Evolutionary conservation across 1,140 invertebrate species (phyloP).

Genomic region (Antheraea pernyi): DNA sequence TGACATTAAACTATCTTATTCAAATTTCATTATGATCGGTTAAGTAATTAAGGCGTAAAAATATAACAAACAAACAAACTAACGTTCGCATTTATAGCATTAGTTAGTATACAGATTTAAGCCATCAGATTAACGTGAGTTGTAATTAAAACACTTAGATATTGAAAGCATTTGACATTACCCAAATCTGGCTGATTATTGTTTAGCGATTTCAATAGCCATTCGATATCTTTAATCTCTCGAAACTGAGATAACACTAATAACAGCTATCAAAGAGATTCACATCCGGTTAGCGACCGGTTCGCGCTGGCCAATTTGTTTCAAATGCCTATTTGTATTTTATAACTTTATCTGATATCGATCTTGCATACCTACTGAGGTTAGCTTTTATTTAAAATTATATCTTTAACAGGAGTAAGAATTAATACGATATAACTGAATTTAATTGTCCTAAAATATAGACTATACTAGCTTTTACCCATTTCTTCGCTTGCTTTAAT

Average conservation of each 20-base stretch:
- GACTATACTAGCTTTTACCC: too few species aligned
- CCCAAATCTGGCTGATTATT: not conserved
- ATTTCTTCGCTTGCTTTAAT: too few species aligned
- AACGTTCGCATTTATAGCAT: too few species aligned
- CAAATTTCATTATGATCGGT: too few species aligned
- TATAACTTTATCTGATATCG: slow-evolving; percentile 21
- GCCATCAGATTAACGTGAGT: too few species aligned
- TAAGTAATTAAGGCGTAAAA: too few species aligned
- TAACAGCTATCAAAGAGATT: slow-evolving; percentile 10
- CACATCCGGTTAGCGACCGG: slow-evolving; percentile 31
- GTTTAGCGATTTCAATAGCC: not conserved
- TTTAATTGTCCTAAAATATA: too few species aligned
- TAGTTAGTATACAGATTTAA: too few species aligned
- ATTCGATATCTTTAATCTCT: slow-evolving; percentile 15
- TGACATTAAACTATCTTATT: too few species aligned
- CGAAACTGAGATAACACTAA: slow-evolving; percentile 10
- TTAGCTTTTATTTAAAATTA: not conserved
- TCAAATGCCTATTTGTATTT: slow-evolving; percentile 18
- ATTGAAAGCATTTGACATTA: not conserved
- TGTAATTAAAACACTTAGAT: too few species aligned
- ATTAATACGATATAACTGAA: too few species aligned
- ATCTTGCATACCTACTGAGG: not conserved
- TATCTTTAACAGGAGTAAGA: not conserved
- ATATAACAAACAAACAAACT: too few species aligned
- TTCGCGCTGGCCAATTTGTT: slow-evolving; percentile 18